phyloP scores from a whole-genome alignment of 2,797 vertebrate species.

The Ciconia nigra region DNA sequence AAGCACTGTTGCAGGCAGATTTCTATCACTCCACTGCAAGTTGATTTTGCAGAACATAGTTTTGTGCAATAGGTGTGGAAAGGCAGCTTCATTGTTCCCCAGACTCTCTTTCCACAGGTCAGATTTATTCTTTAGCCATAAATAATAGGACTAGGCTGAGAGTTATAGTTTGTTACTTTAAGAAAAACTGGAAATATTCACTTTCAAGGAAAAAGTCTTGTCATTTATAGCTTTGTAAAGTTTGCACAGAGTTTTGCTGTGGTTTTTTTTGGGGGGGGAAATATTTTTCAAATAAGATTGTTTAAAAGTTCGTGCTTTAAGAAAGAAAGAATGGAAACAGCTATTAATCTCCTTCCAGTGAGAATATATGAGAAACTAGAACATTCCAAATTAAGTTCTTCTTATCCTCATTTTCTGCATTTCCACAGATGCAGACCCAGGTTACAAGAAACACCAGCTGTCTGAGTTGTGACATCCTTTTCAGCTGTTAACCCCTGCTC shows the following conservation, averaged over 20 bases:
- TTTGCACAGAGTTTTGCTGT: not conserved
- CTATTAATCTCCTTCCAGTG: not conserved
- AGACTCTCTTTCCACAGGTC: not conserved
- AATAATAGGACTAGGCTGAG: not conserved
- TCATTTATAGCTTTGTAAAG: not conserved
- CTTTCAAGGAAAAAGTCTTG: not conserved
- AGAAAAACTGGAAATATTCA: not conserved
- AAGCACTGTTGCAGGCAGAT: not conserved
- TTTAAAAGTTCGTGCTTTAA: not conserved
- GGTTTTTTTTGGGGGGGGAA: not conserved
- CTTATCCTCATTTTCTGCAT: not conserved
- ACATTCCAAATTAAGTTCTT: not conserved
- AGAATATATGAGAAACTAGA: not conserved
- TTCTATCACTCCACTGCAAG: not conserved
- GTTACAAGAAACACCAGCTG: not conserved
- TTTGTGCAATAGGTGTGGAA: not conserved
- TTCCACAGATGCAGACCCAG: not conserved
- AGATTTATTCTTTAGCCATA: not conserved
- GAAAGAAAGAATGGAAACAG: not conserved
- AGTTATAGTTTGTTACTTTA: not conserved
- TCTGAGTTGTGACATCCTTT: not conserved
- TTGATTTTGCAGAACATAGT: not conserved
- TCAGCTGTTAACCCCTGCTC: not conserved
- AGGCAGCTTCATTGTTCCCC: not conserved
- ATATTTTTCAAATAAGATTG: not conserved